Evolutionary conservation across 1,140 invertebrate species (phyloP), one percentile per base, ranked within the genome.

Genomic region (Atta texana): DNA sequence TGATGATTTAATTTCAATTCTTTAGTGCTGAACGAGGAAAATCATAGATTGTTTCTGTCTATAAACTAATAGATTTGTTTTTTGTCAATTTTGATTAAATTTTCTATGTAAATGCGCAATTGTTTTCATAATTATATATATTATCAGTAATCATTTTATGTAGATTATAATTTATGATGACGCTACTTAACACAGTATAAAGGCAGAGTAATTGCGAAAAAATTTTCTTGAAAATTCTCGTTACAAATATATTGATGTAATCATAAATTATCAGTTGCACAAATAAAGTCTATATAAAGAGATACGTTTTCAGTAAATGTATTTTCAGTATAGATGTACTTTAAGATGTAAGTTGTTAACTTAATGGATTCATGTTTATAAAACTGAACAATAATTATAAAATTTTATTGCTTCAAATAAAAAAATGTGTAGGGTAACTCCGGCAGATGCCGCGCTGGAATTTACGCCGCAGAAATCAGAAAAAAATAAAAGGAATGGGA

Each of bases 1-100:
- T 24, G 31, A 59, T 66, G 39, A 78, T 66, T 66, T 66, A 78
- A 78, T 78, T 78, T 66, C 24, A 3, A 78, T 31, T 51, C 5
- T 64, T 21, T 49, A 10, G 16, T 77, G 49, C 3, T 49, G 24
- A 49, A 49, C 1, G 12, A 51, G 59, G 18, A 78, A 78, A 78
- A 66, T 64, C 10, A 0, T n/a, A 51, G 5, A 39, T 49, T 34
- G 24, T 78, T 66, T 51, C 66, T 7, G 10, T 21, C 10, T 77
- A 57, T 66, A 3, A 39, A 66, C 18, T 68, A 68, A 49, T 64
- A 3, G 21, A 51, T 28, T 51, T 44, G 44, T 78, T 7, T 66
- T 31, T 66, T 49, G 39, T 44, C 8, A 51, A 39, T 64, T 28
- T 61, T 3, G 6, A 7, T 49, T 31, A 21, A 24, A 77, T 44